Evolutionary conservation across 2,113 vertebrate genomes (phyloP), one percentile per base, ranked within the genome.

Genomic region (Thymallus thymallus): DNA sequence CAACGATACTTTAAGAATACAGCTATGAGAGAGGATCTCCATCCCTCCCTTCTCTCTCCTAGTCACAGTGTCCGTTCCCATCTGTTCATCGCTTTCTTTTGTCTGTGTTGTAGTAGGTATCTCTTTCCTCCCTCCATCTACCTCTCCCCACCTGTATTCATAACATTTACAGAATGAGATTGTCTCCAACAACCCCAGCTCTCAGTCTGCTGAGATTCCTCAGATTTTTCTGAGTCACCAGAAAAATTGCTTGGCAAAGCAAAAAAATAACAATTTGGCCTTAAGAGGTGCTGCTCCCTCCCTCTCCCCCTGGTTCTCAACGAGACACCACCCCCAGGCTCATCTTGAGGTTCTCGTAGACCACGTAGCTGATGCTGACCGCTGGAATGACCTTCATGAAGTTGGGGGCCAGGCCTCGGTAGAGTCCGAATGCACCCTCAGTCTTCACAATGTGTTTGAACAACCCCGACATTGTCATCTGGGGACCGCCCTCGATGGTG

Each of bases 381-480:
- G 97, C 96, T 0, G 97, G 97, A 64, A 99, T 97, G 87, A 99
- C 97, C 92, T 99, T 99, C 97, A 99, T 98, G 41, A 98, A 99
- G 90, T 99, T 99, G 6, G 97, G 97, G 0, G 96, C 94, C 88
- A 99, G 90, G n/a, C 97, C 97, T 64, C 97, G 84, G 85, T 99
- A 99, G 51, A 99, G 95, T 68, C 97, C 97, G 56, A 86, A 90
- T 0, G 94, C 85, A 3, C 97, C 97, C 76, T 99, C 97, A 0
- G 97, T 98, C 90, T 91, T 88, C 71, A 98, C 76, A 72, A 99
- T 98, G 75, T 98, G 95, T 75, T 81, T 95, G 91, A 99, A 98
- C 76, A 98, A 94, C 76, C 94, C 91, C 12, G 90, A 90, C 97
- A 99, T 99, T n/a, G 68, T 95, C 88, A 95, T 94, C 75, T 96